A percentile compares a stretch with the other conserved stretches of the same genome.
phyloP scores from a whole-genome alignment of 1,140 invertebrate species.

The Solenopsis fugax region DNA sequence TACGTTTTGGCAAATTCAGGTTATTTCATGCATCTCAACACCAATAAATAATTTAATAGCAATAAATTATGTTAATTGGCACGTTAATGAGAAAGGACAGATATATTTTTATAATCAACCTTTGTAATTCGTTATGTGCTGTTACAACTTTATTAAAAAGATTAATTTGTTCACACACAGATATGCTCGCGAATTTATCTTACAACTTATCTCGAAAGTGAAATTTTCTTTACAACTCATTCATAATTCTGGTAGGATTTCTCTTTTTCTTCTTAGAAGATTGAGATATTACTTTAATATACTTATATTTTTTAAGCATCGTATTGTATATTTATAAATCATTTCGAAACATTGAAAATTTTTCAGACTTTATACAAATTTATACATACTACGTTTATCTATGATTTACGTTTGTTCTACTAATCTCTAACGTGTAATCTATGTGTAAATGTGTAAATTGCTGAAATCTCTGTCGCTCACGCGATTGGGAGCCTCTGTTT shows the following conservation, averaged over 20 bases:
- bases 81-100: background rate
- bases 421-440: constrained; percentile 2
- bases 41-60: background rate
- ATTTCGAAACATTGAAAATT: background rate
- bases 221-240: background rate
- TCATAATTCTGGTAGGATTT: background rate
- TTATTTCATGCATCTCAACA: background rate
- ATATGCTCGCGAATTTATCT: background rate
- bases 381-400: background rate
- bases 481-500: constrained; percentile 47
- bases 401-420: background rate
- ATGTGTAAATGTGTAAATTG: background rate
- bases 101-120: background rate
- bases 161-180: background rate
- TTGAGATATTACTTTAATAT: background rate
- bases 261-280: background rate
- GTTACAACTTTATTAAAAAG: background rate
- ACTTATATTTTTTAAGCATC: background rate
- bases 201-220: background rate
- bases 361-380: too few relatives aligned
- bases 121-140: background rate
- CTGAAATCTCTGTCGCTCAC: background rate
- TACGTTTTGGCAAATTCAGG: constrained; percentile 10
- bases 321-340: background rate
- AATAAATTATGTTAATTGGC: background rate